phyloP scores from a whole-genome alignment of 2,888 invertebrate species.

The Cerceris ruficornis region DNA sequence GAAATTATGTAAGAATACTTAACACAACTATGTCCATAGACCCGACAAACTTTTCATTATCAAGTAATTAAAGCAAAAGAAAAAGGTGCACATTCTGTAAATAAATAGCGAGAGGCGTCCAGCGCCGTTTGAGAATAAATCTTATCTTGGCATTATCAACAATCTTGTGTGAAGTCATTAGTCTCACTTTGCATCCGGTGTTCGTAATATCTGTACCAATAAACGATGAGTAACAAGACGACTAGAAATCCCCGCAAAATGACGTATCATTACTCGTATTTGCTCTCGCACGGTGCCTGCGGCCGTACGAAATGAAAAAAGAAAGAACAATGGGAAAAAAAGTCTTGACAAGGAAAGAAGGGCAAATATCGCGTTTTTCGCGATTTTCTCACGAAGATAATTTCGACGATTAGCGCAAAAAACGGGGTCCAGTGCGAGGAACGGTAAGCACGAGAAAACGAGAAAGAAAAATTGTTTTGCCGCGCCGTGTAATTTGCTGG shows the following conservation, averaged over 20 bases:
- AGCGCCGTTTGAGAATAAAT: constrained; percentile 30
- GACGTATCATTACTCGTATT: constrained; percentile 64
- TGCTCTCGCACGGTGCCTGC: constrained; percentile 51
- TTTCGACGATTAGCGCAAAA: constrained; percentile 71
- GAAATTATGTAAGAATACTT: no score
- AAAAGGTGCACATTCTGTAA: constrained; percentile 36
- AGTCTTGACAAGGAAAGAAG: constrained; percentile 28
- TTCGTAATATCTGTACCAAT: constrained; percentile 60
- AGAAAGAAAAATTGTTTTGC: constrained; percentile 74
- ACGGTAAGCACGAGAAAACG: constrained; percentile 58
- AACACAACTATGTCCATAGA: no score
- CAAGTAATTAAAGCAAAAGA: background rate
- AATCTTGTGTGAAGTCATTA: constrained; percentile 56
- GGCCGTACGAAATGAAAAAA: constrained; percentile 41
- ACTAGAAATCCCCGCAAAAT: constrained; percentile 65
- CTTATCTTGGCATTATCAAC: constrained; percentile 59
- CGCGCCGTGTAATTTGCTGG: constrained; percentile 78
- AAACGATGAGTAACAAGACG: constrained; percentile 63
- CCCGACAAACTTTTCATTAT: no score
- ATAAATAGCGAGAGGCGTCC: constrained; percentile 19
- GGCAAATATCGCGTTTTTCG: constrained; percentile 67
- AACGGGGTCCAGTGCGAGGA: constrained; percentile 54
- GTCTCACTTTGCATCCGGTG: constrained; percentile 60
- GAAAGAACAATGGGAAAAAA: constrained; percentile 43
- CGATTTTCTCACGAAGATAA: constrained; percentile 76